Evolutionary conservation across 2,888 invertebrate genomes (phyloP).

Genomic region (Aphidoletes aphidimyza): DNA sequence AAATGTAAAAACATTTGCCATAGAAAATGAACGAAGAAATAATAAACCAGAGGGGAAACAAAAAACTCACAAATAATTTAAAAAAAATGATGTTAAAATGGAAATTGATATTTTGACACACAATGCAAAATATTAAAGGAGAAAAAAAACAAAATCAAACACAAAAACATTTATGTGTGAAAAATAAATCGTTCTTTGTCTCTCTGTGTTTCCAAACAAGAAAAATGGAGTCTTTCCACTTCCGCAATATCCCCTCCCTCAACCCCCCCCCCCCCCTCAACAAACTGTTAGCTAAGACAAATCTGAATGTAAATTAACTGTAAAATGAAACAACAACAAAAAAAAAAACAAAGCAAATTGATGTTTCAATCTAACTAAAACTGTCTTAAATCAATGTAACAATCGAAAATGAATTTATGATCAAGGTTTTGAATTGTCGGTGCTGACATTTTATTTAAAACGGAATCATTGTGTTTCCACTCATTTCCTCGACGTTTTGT

Average conservation of each 20-base stretch:
- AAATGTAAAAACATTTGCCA: conserved; percentile 18
- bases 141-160: background rate
- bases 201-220: background rate
- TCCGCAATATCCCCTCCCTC: conserved; percentile 33
- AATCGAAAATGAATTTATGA: background rate
- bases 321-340: background rate
- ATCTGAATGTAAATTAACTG: conserved; percentile 16
- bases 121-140: background rate
- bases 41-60: too few species aligned
- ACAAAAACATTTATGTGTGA: background rate
- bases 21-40: background rate
- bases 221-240: background rate
- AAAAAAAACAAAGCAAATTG: background rate
- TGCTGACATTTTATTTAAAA: conserved; percentile 4
- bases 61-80: background rate
- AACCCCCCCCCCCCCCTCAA: too few species aligned
- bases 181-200: background rate
- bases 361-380: background rate
- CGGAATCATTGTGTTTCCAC: background rate
- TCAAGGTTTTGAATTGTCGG: conserved; percentile 32
- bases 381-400: background rate
- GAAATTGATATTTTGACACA: conserved; percentile 17
- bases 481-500: background rate
- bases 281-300: conserved; percentile 34
- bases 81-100: conserved; percentile 27